Conservation (phyloP, 1,140 invertebrate species). For the Zophobas atratus region DNA sequence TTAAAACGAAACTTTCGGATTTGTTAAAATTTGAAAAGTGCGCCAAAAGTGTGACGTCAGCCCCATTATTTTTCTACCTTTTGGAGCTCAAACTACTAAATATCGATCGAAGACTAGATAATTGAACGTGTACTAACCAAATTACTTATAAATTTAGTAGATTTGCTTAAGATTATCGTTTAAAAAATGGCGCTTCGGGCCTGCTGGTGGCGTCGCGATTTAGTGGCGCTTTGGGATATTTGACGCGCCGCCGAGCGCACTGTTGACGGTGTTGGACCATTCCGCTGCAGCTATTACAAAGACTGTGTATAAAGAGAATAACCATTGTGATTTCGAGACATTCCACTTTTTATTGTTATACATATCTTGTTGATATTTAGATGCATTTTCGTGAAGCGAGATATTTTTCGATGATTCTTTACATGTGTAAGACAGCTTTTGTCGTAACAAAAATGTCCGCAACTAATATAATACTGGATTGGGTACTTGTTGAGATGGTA, state of each 20-base stretch:
- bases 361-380: constrained; percentile 52
- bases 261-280: constrained; percentile 41
- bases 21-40: no score
- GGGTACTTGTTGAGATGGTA: constrained; percentile 57
- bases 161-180: no score
- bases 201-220: not conserved
- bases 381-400: constrained; percentile 44
- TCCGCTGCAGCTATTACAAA: constrained; percentile 33
- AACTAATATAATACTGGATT: constrained; percentile 60
- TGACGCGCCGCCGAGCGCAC: constrained; percentile 16
- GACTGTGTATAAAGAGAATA: constrained; percentile 36
- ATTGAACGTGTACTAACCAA: no score
- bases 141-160: no score
- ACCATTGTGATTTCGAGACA: constrained; percentile 55
- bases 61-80: no score
- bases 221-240: constrained; percentile 19
- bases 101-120: no score
- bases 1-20: no score
- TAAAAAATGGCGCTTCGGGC: no score
- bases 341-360: constrained; percentile 53
- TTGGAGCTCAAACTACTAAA: no score
- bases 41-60: no score
- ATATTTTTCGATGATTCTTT: constrained; percentile 30
- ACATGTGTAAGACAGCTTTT: constrained; percentile 57
- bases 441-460: constrained; percentile 60